phyloP scores from a whole-genome alignment of 2,797 vertebrate genomes.

The Crenuchus spilurus region DNA sequence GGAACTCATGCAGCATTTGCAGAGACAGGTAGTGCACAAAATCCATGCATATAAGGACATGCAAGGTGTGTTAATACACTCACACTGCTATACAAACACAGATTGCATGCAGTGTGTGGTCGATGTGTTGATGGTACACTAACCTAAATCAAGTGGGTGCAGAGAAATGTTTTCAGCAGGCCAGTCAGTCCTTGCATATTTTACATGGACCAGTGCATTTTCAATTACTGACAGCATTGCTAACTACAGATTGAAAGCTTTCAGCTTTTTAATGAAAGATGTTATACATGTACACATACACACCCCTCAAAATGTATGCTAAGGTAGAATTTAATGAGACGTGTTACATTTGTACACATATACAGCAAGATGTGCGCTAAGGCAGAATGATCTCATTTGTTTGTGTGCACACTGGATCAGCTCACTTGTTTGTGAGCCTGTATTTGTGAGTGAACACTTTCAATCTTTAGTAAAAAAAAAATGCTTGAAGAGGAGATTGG shows the following conservation, averaged over 20 bases:
- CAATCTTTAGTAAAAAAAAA: too few species aligned
- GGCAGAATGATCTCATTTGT: conserved; percentile 52
- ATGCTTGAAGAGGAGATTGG: too few species aligned
- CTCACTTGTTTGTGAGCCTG: conserved; percentile 46
- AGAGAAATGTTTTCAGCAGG: neutral
- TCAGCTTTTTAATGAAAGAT: neutral
- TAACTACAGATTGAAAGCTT: neutral
- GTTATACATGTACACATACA: neutral
- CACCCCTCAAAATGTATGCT: too few species aligned
- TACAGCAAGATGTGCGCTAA: neutral
- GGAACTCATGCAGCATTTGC: neutral
- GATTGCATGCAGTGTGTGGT: neutral
- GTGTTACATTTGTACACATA: neutral
- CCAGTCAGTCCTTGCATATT: conserved; percentile 30
- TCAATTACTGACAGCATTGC: conserved; percentile 9
- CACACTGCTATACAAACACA: neutral
- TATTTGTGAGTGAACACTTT: too few species aligned
- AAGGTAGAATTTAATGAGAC: conserved; percentile 28
- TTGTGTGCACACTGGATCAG: conserved; percentile 45
- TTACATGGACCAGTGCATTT: conserved; percentile 27
- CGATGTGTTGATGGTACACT: conserved; percentile 21
- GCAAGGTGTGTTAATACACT: neutral
- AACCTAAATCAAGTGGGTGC: conserved; percentile 24
- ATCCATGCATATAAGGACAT: neutral
- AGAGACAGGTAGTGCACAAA: neutral